phyloP scores from a whole-genome alignment of 2,113 vertebrate species.

The Pachypanchax playfairii region DNA sequence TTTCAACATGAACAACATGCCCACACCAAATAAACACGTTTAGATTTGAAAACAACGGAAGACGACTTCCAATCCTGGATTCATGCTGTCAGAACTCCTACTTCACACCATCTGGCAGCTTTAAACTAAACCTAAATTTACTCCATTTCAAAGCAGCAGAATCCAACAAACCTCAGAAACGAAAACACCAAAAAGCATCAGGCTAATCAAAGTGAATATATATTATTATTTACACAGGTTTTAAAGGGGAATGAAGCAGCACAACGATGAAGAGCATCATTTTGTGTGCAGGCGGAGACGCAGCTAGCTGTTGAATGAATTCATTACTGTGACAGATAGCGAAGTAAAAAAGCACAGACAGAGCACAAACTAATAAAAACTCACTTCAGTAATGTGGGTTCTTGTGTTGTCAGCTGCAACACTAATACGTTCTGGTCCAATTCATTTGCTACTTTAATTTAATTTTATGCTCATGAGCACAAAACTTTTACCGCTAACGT shows the following conservation, averaged over 20 bases:
- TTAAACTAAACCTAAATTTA: conserved; percentile 12
- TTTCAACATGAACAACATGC: conserved; percentile 46
- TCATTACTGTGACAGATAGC: conserved; percentile 25
- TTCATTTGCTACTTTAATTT: conserved; percentile 31
- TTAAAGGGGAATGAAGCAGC: too few relatives aligned
- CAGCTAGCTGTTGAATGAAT: conserved; percentile 27
- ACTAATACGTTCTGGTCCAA: conserved; percentile 36
- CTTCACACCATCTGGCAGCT: conserved; percentile 5
- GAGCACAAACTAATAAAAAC: conserved; percentile 26
- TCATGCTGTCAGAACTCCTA: conserved; percentile 1
- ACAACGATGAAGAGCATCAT: neutral
- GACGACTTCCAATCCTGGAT: neutral
- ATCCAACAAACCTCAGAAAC: too few relatives aligned
- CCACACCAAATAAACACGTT: conserved; percentile 24
- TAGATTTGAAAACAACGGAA: conserved; percentile 33
- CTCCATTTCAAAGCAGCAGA: neutral
- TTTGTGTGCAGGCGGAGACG: neutral
- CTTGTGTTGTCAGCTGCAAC: conserved; percentile 23
- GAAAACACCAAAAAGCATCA: too few relatives aligned
- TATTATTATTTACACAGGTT: neutral
- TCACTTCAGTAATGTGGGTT: conserved; percentile 15
- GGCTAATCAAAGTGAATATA: too few relatives aligned
- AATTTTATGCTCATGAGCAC: conserved; percentile 32
- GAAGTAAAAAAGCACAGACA: conserved; percentile 48
- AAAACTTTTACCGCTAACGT: conserved; percentile 24